Percentiles rank a stretch among this genome's conserved stretches.
Conservation (phyloP, 2,888 invertebrate genomes). For the Aphrophora alni region DNA sequence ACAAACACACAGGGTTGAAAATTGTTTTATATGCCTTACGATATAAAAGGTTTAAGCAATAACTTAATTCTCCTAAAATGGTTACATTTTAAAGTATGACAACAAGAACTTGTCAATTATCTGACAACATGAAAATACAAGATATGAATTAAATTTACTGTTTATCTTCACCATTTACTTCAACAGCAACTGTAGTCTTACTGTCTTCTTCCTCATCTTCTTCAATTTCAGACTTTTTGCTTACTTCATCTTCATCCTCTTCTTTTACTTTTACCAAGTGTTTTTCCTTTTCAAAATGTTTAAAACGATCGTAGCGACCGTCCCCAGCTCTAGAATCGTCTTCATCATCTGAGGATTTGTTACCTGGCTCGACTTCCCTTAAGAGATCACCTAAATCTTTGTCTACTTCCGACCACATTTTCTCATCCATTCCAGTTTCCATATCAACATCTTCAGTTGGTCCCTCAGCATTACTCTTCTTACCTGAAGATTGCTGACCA, state of each 20-base stretch:
- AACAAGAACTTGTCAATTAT: neutral
- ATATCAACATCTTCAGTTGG: slow-evolving; percentile 44
- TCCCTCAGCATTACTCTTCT: slow-evolving; percentile 57
- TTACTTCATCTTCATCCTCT: slow-evolving; percentile 55
- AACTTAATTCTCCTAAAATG: neutral
- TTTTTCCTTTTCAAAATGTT: slow-evolving; percentile 68
- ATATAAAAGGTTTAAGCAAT: neutral
- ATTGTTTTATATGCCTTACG: neutral
- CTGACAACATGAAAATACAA: neutral
- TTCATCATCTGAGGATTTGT: slow-evolving; percentile 68
- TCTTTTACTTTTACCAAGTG: slow-evolving; percentile 57
- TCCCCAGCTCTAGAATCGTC: slow-evolving; percentile 60
- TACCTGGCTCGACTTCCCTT: slow-evolving; percentile 62
- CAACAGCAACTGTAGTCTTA: neutral
- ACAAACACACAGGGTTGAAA: neutral
- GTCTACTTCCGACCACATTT: slow-evolving; percentile 79
- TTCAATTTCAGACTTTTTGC: neutral
- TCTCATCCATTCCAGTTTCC: slow-evolving; percentile 52
- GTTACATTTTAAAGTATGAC: neutral
- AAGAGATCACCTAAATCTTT: slow-evolving; percentile 80
- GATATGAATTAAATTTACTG: neutral
- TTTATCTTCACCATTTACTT: slow-evolving; percentile 4
- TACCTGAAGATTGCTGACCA: slow-evolving; percentile 47
- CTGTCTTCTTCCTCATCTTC: neutral
- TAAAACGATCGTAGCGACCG: slow-evolving; percentile 67